Conservation (phyloP, 2,888 invertebrate species). For the Drosophila neonasuta region DNA sequence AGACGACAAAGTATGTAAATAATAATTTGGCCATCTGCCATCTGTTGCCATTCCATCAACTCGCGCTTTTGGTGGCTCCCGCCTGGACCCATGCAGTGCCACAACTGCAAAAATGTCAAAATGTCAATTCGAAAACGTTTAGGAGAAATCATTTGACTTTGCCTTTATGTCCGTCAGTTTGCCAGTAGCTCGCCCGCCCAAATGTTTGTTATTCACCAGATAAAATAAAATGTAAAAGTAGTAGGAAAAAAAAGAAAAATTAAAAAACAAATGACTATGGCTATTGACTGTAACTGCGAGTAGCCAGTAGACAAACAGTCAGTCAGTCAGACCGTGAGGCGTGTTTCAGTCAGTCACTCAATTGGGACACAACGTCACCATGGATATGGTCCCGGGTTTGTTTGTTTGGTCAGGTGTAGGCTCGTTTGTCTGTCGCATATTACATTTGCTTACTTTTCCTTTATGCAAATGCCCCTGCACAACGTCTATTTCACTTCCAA, state of each 20-base stretch:
- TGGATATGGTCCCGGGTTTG: slow-evolving; percentile 35
- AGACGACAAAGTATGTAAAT: slow-evolving; percentile 61
- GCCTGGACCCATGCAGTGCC: slow-evolving; percentile 45
- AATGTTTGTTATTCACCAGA: slow-evolving; percentile 47
- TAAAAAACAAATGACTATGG: slow-evolving; percentile 23
- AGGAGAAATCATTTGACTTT: slow-evolving; percentile 58
- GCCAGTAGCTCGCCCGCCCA: slow-evolving; percentile 20
- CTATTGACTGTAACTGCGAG: slow-evolving; percentile 37
- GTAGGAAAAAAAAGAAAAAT: slow-evolving; percentile 3
- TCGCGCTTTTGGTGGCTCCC: slow-evolving; percentile 63
- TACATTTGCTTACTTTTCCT: slow-evolving; percentile 66
- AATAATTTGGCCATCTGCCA: slow-evolving; percentile 41
- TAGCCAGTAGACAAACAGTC: slow-evolving; percentile 13
- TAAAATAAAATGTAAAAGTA: slow-evolving; percentile 31
- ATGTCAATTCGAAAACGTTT: slow-evolving; percentile 76
- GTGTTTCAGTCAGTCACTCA: slow-evolving; percentile 24
- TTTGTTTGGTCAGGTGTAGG: slow-evolving; percentile 68
- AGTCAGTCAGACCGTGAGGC: slow-evolving; percentile 18
- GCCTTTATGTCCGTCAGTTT: slow-evolving; percentile 10
- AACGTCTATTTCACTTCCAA: slow-evolving; percentile 17
- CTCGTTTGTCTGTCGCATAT: slow-evolving; percentile 69
- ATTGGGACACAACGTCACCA: neutral
- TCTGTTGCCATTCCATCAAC: slow-evolving; percentile 54
- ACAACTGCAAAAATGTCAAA: slow-evolving; percentile 70
- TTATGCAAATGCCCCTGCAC: slow-evolving; percentile 62